These are phyloP conservation scores for Characodon lateralis DNA, from an alignment of 2,797 vertebrate genomes.

Conservation along the genomic window DNA sequence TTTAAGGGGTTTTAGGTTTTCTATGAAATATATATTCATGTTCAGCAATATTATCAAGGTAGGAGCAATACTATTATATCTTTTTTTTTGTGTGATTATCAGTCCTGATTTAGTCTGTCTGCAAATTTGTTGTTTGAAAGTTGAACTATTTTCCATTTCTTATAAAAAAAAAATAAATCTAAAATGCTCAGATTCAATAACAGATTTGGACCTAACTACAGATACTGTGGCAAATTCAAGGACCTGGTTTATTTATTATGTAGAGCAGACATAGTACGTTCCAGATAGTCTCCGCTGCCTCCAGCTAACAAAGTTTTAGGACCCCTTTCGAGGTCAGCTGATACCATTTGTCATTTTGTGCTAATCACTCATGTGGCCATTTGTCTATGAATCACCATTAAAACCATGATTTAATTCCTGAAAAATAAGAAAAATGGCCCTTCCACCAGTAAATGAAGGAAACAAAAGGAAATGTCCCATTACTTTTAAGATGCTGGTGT, in stretches of 20 bases:
- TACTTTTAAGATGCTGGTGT: background rate
- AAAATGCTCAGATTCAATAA: background rate
- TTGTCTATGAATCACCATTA: background rate
- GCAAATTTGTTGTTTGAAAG: background rate
- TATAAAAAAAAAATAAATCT: background rate
- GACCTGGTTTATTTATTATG: constrained; percentile 15
- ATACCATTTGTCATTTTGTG: constrained; percentile 33
- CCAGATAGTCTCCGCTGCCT: background rate
- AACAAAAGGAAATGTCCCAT: background rate
- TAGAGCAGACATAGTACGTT: background rate
- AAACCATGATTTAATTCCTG: background rate
- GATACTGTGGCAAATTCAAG: constrained; percentile 2
- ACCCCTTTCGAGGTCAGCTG: constrained; percentile 39
- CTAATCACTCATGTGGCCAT: background rate
- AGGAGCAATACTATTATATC: background rate
- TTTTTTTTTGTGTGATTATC: background rate
- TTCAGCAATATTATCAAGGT: background rate
- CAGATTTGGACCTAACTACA: background rate
- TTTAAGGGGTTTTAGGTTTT: background rate
- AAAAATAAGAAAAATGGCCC: background rate
- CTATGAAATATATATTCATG: background rate
- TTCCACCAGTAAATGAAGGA: background rate
- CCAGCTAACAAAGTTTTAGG: constrained; percentile 48
- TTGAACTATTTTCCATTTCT: background rate
- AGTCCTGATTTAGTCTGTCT: background rate